phyloP scores from a whole-genome alignment of 2,113 vertebrate genomes.

The Albula goreensis region DNA sequence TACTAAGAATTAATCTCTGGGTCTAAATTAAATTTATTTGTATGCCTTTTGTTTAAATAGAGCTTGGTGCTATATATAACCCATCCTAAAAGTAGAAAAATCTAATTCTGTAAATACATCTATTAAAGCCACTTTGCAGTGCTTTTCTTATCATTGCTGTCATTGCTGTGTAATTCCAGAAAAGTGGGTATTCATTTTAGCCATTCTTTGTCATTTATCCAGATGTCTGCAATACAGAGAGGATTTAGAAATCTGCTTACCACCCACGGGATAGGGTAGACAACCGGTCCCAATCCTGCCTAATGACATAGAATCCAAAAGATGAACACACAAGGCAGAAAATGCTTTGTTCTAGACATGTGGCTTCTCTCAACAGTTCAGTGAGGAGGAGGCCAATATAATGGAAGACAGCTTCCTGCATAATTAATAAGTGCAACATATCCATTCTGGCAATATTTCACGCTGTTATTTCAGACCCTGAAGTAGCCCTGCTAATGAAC shows the following conservation, averaged over 20 bases:
- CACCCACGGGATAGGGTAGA: background rate
- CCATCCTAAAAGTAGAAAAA: background rate
- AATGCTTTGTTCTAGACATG: background rate
- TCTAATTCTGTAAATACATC: too few relatives aligned
- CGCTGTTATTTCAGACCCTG: background rate
- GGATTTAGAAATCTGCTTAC: background rate
- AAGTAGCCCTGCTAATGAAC: background rate
- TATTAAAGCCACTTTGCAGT: background rate
- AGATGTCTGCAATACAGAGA: constrained; percentile 2
- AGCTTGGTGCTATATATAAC: too few relatives aligned
- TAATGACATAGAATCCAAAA: background rate
- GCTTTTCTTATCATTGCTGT: background rate
- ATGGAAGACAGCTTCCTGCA: constrained; percentile 12
- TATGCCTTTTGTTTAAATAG: too few relatives aligned
- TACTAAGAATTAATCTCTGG: too few relatives aligned
- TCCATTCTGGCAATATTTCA: background rate
- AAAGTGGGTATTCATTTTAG: background rate
- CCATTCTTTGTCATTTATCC: background rate
- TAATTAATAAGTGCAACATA: background rate
- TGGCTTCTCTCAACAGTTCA: constrained; percentile 2
- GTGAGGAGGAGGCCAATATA: background rate
- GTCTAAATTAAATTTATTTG: too few relatives aligned
- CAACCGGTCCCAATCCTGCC: background rate
- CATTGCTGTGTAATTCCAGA: background rate
- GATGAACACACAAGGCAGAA: background rate